These are phyloP conservation scores for Gallinago jamesoni DNA, from an alignment of 2,113 vertebrate genomes.

Conservation along the genomic window DNA sequence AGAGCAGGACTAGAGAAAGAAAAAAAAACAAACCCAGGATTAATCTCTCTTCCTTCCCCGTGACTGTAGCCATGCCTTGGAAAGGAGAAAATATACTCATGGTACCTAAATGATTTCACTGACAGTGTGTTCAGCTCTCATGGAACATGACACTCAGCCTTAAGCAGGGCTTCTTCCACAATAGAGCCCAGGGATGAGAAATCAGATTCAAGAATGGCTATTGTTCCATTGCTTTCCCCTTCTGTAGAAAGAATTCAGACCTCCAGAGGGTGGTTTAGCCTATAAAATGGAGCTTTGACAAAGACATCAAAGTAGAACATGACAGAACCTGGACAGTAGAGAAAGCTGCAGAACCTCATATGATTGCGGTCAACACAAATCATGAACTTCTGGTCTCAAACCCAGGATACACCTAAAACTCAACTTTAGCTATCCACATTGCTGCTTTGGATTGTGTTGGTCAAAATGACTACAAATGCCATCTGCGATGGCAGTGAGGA, in stretches of 20 bases:
- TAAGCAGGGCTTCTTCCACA: not conserved
- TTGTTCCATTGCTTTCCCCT: not conserved
- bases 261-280: not conserved
- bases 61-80: not conserved
- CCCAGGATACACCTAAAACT: not conserved
- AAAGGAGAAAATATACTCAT: not conserved
- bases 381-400: not conserved
- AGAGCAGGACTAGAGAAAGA: not conserved
- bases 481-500: not conserved
- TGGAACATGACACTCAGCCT: not conserved
- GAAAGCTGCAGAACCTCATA: not conserved
- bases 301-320: not conserved
- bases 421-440: not conserved
- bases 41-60: not conserved
- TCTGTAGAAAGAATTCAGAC: not conserved
- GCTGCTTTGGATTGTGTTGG: fast-evolving
- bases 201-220: not conserved
- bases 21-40: not conserved
- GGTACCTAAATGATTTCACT: not conserved
- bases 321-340: not conserved
- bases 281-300: not conserved
- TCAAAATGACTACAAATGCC: not conserved
- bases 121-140: not conserved
- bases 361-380: not conserved
- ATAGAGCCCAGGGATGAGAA: not conserved